A percentile compares a stretch with the other conserved stretches of the same genome.
Evolutionary conservation across 92 coral and sea anemone species (phyloP).

Genomic region (Porites cylindrica): DNA sequence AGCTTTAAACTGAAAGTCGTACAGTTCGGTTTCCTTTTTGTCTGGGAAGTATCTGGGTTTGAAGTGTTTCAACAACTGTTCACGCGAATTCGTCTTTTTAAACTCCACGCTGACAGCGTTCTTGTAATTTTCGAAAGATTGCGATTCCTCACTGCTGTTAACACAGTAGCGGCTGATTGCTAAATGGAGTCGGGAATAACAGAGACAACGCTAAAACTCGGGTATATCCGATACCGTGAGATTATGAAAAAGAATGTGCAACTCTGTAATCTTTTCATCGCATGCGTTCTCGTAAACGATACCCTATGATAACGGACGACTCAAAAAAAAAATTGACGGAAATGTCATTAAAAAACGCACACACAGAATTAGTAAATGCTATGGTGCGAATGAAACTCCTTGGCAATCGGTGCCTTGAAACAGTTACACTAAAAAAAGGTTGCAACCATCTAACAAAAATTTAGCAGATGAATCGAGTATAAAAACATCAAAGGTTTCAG

Average conservation of each 20-base stretch:
- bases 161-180: neutral
- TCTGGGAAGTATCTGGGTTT: neutral
- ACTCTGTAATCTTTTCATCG: constrained; percentile 19
- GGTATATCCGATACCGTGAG: constrained; percentile 1
- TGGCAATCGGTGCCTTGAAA: neutral
- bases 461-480: neutral
- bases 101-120: neutral
- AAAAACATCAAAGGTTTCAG: neutral
- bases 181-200: neutral
- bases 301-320: neutral
- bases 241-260: constrained; percentile 12
- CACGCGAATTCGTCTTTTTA: neutral
- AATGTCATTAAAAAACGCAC: neutral
- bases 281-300: neutral
- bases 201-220: neutral
- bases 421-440: neutral
- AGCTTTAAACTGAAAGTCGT: neutral
- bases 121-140: neutral
- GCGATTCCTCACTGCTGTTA: neutral
- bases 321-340: neutral
- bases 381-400: neutral
- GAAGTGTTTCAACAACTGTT: neutral
- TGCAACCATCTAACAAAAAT: neutral
- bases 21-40: neutral
- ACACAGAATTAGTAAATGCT: neutral